Evolutionary conservation across 2,797 vertebrate species (phyloP).

Genomic region (Pagetopsis macropterus): DNA sequence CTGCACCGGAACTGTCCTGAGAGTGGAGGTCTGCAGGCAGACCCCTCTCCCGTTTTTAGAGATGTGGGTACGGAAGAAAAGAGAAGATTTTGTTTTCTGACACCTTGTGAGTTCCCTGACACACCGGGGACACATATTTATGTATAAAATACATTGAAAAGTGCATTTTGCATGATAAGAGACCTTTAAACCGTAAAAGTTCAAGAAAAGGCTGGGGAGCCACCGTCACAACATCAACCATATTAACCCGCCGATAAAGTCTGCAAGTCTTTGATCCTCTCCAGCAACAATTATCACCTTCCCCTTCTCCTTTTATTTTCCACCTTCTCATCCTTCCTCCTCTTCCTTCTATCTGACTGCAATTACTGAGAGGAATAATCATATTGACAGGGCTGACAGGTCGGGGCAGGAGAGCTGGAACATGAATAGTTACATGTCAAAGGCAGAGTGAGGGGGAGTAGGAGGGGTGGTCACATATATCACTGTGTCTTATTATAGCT

Average conservation of each 20-base stretch:
- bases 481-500: constrained; percentile 73
- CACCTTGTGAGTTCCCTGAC: too few species aligned
- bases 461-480: constrained; percentile 25
- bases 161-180: too few species aligned
- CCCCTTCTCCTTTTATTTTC: constrained; percentile 19
- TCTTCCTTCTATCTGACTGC: constrained; percentile 60
- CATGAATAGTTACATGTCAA: constrained; percentile 62
- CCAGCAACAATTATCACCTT: constrained; percentile 60
- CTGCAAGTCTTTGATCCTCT: constrained; percentile 43
- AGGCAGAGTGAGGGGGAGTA: not conserved
- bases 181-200: too few species aligned
- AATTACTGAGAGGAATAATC: constrained; percentile 80
- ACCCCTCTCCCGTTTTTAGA: too few species aligned
- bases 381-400: constrained; percentile 79
- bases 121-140: too few species aligned
- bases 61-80: too few species aligned
- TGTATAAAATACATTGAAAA: too few species aligned
- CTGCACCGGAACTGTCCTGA: too few species aligned
- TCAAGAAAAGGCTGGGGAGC: not conserved
- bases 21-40: too few species aligned
- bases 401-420: constrained; percentile 59
- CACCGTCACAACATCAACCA: constrained; percentile 46
- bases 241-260: constrained; percentile 61
- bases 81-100: too few species aligned
- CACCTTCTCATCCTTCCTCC: constrained; percentile 25